Evolutionary conservation across 2,113 vertebrate species (phyloP).

Genomic region (Eurypyga helias): DNA sequence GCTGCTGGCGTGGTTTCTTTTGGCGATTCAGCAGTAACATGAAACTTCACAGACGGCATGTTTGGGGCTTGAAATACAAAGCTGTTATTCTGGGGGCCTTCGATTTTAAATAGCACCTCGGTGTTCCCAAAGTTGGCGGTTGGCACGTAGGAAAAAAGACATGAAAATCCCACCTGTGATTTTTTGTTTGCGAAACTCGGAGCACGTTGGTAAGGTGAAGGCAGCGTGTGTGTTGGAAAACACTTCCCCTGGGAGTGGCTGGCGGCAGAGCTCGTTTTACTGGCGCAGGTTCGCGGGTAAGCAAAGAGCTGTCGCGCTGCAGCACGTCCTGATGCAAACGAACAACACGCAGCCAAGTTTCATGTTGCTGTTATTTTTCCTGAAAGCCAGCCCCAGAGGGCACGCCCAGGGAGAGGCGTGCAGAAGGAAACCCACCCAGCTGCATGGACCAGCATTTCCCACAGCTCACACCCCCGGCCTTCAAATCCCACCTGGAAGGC

Average conservation of each 20-base stretch:
- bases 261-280: not conserved
- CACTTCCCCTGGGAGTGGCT: not conserved
- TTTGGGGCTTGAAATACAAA: not conserved
- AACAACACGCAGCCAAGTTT: too few species aligned
- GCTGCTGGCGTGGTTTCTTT: not conserved
- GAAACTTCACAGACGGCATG: not conserved
- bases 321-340: not conserved
- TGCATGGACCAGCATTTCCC: fast-evolving
- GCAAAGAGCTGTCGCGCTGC: not conserved
- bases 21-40: not conserved
- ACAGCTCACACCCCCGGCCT: not conserved
- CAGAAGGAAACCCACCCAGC: not conserved
- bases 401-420: not conserved
- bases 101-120: not conserved
- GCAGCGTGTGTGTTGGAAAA: not conserved
- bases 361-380: too few species aligned
- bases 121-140: not conserved
- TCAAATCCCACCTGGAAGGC: fast-evolving
- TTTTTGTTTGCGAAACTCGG: not conserved
- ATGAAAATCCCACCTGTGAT: not conserved
- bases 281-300: not conserved
- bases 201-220: not conserved
- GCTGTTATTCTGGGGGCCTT: not conserved
- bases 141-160: not conserved
- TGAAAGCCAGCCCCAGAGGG: not conserved